phyloP scores from a whole-genome alignment of 1,140 invertebrate species.

The Cyclargus thomasi region DNA sequence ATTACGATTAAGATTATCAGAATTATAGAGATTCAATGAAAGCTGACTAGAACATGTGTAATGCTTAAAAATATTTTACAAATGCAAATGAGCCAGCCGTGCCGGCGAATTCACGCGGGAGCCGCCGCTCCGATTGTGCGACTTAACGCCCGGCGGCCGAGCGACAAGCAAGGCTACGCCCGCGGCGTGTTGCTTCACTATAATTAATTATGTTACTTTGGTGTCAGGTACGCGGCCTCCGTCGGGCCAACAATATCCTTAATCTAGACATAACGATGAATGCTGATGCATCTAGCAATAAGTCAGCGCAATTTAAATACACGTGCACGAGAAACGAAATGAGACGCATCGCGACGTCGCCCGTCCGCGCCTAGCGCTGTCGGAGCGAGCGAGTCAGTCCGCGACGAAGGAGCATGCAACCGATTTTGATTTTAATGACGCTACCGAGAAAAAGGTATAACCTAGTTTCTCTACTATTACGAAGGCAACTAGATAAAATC shows the following conservation, averaged over 20 bases:
- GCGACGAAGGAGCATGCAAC: constrained; percentile 45
- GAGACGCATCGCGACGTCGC: constrained; percentile 27
- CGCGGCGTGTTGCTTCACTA: constrained; percentile 38
- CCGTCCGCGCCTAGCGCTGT: constrained; percentile 26
- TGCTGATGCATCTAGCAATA: constrained; percentile 50
- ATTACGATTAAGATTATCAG: constrained; percentile 55
- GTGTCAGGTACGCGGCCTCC: constrained; percentile 65
- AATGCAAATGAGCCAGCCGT: constrained; percentile 30
- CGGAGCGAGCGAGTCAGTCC: constrained; percentile 60
- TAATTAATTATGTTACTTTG: constrained; percentile 48
- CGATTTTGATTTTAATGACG: constrained; percentile 59
- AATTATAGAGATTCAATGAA: constrained; percentile 65
- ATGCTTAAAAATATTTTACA: constrained; percentile 57
- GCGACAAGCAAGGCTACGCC: constrained; percentile 23
- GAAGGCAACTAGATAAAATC: constrained; percentile 74
- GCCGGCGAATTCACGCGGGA: constrained; percentile 25
- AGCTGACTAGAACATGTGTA: constrained; percentile 67
- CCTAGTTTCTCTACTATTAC: constrained; percentile 70
- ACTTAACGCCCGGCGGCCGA: constrained; percentile 30
- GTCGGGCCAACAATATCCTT: constrained; percentile 50
- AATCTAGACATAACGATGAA: constrained; percentile 47
- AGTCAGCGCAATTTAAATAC: constrained; percentile 41
- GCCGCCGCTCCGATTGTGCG: constrained; percentile 47
- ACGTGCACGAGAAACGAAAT: constrained; percentile 30
- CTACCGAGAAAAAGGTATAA: constrained; percentile 70